A percentile compares a stretch with the other conserved stretches of the same genome.
These are phyloP conservation scores for Sylvicola fuscatus DNA, from an alignment of 2,888 invertebrate species.

Conservation along the genomic window DNA sequence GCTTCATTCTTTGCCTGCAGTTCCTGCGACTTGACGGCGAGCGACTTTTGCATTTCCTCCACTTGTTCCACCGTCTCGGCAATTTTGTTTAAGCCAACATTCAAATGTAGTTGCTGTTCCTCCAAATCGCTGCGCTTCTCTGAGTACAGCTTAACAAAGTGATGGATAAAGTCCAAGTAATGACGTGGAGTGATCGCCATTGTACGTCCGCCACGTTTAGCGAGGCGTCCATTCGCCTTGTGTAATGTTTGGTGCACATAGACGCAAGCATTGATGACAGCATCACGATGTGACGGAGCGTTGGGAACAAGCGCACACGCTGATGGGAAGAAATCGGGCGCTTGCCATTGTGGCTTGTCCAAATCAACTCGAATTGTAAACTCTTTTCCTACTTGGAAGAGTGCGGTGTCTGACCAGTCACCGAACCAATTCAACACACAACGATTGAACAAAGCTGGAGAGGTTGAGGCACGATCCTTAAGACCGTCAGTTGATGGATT, in stretches of 20 bases:
- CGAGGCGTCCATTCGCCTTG: slow-evolving; percentile 76
- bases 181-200: slow-evolving; percentile 97
- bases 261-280: slow-evolving; percentile 96
- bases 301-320: slow-evolving; percentile 57
- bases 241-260: slow-evolving; percentile 96
- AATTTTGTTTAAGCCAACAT: slow-evolving; percentile 96
- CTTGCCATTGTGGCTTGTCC: slow-evolving; percentile 64
- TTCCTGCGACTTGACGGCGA: slow-evolving; percentile 90
- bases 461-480: slow-evolving; percentile 96
- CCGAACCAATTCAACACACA: slow-evolving; percentile 99
- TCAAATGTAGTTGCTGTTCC: slow-evolving; percentile 95
- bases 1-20: slow-evolving; percentile 95
- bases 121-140: slow-evolving; percentile 97
- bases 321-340: slow-evolving; percentile 80
- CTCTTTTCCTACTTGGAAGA: slow-evolving; percentile 91
- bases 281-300: slow-evolving; percentile 72
- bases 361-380: slow-evolving; percentile 91
- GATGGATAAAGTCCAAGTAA: slow-evolving; percentile 97
- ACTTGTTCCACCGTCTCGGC: slow-evolving; percentile 98
- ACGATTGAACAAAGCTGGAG: slow-evolving; percentile 96
- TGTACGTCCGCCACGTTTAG: slow-evolving; percentile 81
- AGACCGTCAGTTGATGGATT: slow-evolving; percentile 97
- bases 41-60: slow-evolving; percentile 96
- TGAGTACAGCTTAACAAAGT: slow-evolving; percentile 92
- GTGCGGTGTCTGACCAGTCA: slow-evolving; percentile 94